Conservation (phyloP, 2,888 invertebrate genomes). For the Aleiodes testaceus region DNA sequence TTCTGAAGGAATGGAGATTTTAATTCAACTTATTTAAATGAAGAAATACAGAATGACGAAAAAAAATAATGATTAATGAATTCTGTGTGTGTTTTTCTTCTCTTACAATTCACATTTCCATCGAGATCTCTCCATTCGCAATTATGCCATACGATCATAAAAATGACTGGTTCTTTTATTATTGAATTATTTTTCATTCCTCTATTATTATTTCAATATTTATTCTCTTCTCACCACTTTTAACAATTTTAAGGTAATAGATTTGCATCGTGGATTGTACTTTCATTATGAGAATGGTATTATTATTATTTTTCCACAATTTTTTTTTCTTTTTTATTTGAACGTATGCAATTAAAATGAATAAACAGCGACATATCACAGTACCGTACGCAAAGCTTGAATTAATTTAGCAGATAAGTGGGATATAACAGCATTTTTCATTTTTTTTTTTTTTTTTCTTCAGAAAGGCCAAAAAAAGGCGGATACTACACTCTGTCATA, state of each 20-base stretch:
- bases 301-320: not conserved
- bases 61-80: not conserved
- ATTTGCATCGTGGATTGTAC: conserved; percentile 16
- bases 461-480: conserved; percentile 17
- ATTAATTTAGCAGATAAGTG: conserved; percentile 61
- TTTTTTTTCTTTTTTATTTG: conserved; percentile 25
- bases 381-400: conserved; percentile 68
- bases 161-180: not conserved
- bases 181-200: not conserved
- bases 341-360: conserved; percentile 52
- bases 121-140: not conserved
- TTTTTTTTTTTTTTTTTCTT: conserved; percentile 27
- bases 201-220: not conserved
- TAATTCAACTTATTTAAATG: not conserved
- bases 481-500: conserved; percentile 34
- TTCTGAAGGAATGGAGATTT: conserved; percentile 1
- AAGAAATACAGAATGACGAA: not conserved
- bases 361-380: conserved; percentile 70
- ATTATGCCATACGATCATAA: not conserved
- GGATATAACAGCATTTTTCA: conserved; percentile 64
- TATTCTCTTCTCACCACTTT: not conserved
- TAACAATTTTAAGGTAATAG: conserved; percentile 31
- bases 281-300: conserved; percentile 11
- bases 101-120: not conserved
- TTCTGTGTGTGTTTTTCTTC: no score